A percentile compares a stretch with the other conserved stretches of the same genome.
Evolutionary conservation across 1,140 invertebrate species (phyloP).

Genomic region (Apis cerana): DNA sequence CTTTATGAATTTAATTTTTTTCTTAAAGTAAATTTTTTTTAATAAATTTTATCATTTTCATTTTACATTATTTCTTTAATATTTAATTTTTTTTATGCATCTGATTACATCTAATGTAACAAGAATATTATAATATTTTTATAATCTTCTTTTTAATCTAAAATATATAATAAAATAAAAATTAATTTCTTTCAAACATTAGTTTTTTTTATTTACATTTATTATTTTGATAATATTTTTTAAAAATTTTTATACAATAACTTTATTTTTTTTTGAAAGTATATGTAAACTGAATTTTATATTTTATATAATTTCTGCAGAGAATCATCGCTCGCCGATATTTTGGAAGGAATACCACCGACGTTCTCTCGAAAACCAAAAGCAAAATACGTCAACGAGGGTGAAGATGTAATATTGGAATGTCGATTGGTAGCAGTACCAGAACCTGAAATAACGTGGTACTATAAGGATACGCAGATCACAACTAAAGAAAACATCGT

Average conservation of each 20-base stretch:
- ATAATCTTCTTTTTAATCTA: too few species aligned
- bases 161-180: not conserved
- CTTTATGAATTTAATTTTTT: too few species aligned
- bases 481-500: slow-evolving; percentile 85
- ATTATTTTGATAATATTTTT: not conserved
- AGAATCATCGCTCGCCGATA: slow-evolving; percentile 94
- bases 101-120: too few species aligned
- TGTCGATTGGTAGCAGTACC: slow-evolving; percentile 93
- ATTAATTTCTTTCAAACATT: not conserved
- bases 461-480: slow-evolving; percentile 87
- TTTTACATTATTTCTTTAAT: too few species aligned
- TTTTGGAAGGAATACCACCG: slow-evolving; percentile 94
- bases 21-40: too few species aligned
- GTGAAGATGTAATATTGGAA: slow-evolving; percentile 90
- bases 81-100: too few species aligned
- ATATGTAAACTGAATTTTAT: too few species aligned
- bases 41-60: too few species aligned
- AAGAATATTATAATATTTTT: too few species aligned
- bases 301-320: slow-evolving; percentile 73
- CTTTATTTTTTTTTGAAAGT: too few species aligned
- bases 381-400: slow-evolving; percentile 90
- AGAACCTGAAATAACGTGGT: slow-evolving; percentile 94
- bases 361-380: slow-evolving; percentile 95
- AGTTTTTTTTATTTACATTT: not conserved
- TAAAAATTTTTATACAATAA: not conserved